Conservation (phyloP, 2,888 invertebrate genomes). For the Ischnura elegans region DNA sequence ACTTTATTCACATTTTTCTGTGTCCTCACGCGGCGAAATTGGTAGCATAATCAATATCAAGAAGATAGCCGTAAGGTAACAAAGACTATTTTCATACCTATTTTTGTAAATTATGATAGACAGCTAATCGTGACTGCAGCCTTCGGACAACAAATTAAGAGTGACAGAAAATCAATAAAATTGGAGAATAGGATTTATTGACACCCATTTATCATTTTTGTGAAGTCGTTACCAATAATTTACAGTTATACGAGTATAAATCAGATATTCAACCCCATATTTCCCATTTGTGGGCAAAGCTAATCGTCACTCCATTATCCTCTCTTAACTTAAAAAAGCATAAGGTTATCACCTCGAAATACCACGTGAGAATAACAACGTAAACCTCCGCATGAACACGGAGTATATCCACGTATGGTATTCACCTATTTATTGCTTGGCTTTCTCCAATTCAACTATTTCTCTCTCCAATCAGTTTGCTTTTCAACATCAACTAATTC, state of each 20-base stretch:
- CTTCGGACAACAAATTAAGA: not conserved
- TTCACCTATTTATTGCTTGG: too few species aligned
- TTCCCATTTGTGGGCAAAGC: too few species aligned
- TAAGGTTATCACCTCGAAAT: too few species aligned
- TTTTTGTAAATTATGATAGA: not conserved
- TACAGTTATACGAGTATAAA: not conserved
- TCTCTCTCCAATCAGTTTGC: too few species aligned
- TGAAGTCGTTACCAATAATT: not conserved
- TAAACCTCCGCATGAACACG: too few species aligned
- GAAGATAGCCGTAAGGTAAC: not conserved
- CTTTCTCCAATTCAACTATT: too few species aligned
- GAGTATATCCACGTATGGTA: too few species aligned
- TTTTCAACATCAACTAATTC: too few species aligned
- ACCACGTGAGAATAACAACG: too few species aligned
- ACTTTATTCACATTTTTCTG: not conserved
- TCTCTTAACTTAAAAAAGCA: too few species aligned
- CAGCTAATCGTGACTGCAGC: not conserved
- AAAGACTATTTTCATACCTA: not conserved
- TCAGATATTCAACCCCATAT: too few species aligned
- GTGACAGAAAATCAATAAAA: not conserved
- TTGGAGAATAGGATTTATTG: not conserved
- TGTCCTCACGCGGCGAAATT: not conserved
- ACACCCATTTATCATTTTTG: not conserved
- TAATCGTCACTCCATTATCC: too few species aligned
- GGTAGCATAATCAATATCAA: not conserved